These are phyloP conservation scores for Eciton burchellii DNA, from an alignment of 1,140 invertebrate genomes.

Conservation along the genomic window DNA sequence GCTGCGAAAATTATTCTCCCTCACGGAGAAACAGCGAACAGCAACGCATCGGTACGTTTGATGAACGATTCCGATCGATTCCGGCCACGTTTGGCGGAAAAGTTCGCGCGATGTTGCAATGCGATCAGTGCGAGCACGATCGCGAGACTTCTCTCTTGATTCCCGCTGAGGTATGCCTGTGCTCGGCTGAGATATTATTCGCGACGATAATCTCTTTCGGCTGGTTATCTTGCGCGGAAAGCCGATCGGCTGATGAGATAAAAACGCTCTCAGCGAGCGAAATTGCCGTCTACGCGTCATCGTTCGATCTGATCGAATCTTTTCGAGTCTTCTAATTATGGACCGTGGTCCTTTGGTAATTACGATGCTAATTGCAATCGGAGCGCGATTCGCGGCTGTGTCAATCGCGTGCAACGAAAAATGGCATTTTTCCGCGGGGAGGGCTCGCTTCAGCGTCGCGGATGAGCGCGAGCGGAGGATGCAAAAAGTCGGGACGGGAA, in stretches of 20 bases:
- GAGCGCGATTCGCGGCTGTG: background rate
- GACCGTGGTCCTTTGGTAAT: conserved; percentile 46
- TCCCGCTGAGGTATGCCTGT: background rate
- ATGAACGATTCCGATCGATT: conserved; percentile 45
- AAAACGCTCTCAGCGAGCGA: conserved; percentile 2
- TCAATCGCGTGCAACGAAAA: conserved; percentile 34
- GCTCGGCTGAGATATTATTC: background rate
- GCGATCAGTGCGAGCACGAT: no score
- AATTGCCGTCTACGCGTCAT: background rate
- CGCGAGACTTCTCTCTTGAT: no score
- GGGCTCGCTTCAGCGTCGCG: conserved; percentile 38
- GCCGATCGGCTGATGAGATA: background rate
- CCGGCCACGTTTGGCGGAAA: background rate
- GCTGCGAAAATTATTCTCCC: conserved; percentile 34
- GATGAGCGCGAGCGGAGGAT: conserved; percentile 18
- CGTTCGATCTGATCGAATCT: conserved; percentile 19
- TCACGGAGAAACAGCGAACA: conserved; percentile 21
- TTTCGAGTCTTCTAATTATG: conserved; percentile 47
- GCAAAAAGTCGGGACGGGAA: conserved; percentile 71
- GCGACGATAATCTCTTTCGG: background rate
- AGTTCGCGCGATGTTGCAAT: background rate
- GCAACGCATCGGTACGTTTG: conserved; percentile 13
- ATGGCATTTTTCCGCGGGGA: conserved; percentile 53
- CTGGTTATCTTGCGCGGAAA: background rate
- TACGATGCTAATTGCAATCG: conserved; percentile 41